Evolutionary conservation across 2,888 invertebrate species (phyloP).

Genomic region (Nemotelus pantherinus): DNA sequence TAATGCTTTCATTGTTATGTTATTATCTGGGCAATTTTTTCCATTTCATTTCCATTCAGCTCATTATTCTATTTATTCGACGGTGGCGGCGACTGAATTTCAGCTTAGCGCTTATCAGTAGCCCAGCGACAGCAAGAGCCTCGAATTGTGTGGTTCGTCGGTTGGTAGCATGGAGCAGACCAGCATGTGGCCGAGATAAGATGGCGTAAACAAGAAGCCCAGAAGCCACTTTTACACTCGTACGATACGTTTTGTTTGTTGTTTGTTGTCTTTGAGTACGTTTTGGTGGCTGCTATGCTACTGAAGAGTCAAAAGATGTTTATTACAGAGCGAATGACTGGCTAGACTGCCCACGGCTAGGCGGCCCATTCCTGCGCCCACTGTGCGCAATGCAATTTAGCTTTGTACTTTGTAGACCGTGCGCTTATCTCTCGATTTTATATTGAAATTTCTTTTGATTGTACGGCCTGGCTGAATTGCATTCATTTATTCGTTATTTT

Average conservation of each 20-base stretch:
- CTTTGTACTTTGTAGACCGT: too few relatives aligned
- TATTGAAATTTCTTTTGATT: too few relatives aligned
- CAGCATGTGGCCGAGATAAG: slow-evolving; percentile 40
- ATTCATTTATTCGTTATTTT: not conserved
- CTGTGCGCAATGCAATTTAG: too few relatives aligned
- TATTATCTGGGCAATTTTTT: slow-evolving; percentile 18
- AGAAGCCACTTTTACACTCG: not conserved
- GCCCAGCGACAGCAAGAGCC: not conserved
- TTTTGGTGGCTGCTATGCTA: too few relatives aligned
- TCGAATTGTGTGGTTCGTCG: slow-evolving; percentile 5
- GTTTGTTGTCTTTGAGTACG: too few relatives aligned
- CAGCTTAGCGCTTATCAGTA: slow-evolving; percentile 13
- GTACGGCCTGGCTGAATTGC: slow-evolving; percentile 12
- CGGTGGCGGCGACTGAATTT: slow-evolving; percentile 4
- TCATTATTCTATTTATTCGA: not conserved
- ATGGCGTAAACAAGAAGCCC: slow-evolving; percentile 40
- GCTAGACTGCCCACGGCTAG: too few relatives aligned
- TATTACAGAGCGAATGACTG: not conserved
- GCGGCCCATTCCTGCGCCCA: not conserved
- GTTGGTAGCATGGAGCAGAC: not conserved
- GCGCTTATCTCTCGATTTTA: too few relatives aligned
- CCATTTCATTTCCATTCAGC: not conserved
- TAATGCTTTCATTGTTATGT: not conserved
- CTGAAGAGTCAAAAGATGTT: slow-evolving; percentile 13
- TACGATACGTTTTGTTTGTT: not conserved